A percentile compares a stretch with the other conserved stretches of the same genome.
These are phyloP conservation scores for Triops longicaudatus DNA, from an alignment of 1,140 invertebrate species.

Conservation along the genomic window DNA sequence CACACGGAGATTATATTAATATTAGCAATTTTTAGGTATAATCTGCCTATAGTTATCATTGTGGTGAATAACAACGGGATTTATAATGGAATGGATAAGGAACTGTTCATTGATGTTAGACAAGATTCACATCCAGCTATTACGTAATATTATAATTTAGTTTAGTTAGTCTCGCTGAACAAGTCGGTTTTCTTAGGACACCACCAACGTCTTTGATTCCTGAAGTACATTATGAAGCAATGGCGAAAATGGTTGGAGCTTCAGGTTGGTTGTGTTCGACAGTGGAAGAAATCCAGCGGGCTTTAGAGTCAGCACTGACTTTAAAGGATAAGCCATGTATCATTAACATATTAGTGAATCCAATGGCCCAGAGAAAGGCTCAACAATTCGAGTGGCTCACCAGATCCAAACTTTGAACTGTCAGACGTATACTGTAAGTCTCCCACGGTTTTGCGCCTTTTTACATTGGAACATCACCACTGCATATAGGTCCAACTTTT, in stretches of 20 bases:
- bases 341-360: slow-evolving; percentile 84
- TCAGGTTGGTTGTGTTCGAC: slow-evolving; percentile 71
- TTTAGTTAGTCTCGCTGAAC: not conserved
- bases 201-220: slow-evolving; percentile 69
- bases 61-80: slow-evolving; percentile 96
- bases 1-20: slow-evolving; percentile 8
- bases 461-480: no score
- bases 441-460: no score
- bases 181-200: slow-evolving; percentile 49
- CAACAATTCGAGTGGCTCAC: slow-evolving; percentile 87
- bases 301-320: slow-evolving; percentile 55
- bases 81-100: slow-evolving; percentile 70
- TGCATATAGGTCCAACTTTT: no score
- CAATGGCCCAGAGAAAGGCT: slow-evolving; percentile 75
- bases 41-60: slow-evolving; percentile 79
- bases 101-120: slow-evolving; percentile 61
- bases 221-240: slow-evolving; percentile 75
- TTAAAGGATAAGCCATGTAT: slow-evolving; percentile 64
- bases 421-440: no score
- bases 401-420: slow-evolving; percentile 68
- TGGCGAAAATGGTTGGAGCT: slow-evolving; percentile 74
- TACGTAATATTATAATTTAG: slow-evolving; percentile 38
- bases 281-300: slow-evolving; percentile 59
- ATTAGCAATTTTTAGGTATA: slow-evolving; percentile 54
- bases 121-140: slow-evolving; percentile 50